Evolutionary conservation across 2,797 vertebrate species (phyloP).

Genomic region (Garrulus glandarius): DNA sequence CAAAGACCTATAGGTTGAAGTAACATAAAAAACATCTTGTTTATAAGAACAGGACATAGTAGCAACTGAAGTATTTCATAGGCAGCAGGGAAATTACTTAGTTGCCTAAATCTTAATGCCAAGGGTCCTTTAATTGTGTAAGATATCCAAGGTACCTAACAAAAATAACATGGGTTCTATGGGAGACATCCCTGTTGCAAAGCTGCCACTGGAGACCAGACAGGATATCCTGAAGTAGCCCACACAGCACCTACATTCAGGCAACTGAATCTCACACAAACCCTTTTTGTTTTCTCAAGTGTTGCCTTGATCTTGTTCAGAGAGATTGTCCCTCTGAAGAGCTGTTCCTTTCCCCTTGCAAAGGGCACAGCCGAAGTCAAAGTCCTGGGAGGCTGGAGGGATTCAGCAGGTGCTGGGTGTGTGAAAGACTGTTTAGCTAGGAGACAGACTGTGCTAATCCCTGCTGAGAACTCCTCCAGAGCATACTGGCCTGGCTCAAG

Average conservation of each 20-base stretch:
- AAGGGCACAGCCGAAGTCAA: neutral
- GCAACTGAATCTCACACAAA: neutral
- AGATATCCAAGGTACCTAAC: neutral
- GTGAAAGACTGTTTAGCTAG: neutral
- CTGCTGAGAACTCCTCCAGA: neutral
- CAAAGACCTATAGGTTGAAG: neutral
- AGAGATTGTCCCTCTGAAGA: neutral
- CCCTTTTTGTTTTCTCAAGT: neutral
- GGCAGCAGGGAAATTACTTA: neutral
- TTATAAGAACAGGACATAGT: neutral
- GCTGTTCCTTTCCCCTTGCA: neutral
- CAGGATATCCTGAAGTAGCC: neutral
- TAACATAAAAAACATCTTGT: neutral
- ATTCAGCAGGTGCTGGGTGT: rapidly evolving
- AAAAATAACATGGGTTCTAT: neutral
- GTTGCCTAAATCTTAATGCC: neutral
- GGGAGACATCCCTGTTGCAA: neutral
- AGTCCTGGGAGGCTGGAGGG: neutral
- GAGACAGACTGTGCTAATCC: neutral
- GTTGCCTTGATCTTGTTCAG: neutral
- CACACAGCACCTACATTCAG: neutral
- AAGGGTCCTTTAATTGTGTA: neutral
- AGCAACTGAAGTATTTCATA: neutral
- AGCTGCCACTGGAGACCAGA: neutral
- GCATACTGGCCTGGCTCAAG: neutral